phyloP scores from a whole-genome alignment of 2,113 vertebrate genomes.

The Salvelinus sp. region DNA sequence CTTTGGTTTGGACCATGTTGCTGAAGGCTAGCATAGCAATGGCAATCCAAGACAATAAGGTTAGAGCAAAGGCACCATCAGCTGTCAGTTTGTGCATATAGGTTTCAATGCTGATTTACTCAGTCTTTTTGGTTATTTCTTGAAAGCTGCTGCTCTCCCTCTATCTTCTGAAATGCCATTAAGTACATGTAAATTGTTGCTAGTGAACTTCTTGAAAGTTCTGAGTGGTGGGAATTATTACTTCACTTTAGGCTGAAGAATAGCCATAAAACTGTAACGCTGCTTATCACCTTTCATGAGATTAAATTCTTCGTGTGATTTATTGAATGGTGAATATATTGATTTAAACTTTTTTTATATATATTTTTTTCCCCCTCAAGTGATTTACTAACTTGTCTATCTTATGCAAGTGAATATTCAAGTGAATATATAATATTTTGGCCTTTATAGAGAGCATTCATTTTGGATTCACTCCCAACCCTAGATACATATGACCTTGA shows the following conservation, averaged over 20 bases:
- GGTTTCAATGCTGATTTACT: constrained; percentile 33
- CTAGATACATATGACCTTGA: constrained; percentile 43
- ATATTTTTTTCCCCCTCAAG: constrained; percentile 17
- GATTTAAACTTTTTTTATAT: constrained; percentile 17
- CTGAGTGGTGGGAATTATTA: constrained; percentile 29
- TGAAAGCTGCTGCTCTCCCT: constrained; percentile 15
- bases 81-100: constrained; percentile 38
- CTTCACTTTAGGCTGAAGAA: constrained; percentile 52
- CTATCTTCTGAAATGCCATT: constrained; percentile 45
- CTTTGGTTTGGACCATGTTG: constrained; percentile 49
- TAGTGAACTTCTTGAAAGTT: constrained; percentile 34
- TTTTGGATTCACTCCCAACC: constrained; percentile 41
- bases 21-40: constrained; percentile 43
- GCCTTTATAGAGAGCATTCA: constrained; percentile 41
- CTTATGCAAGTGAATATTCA: constrained; percentile 62
- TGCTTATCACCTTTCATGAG: constrained; percentile 60
- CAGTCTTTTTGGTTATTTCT: constrained; percentile 35
- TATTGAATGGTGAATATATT: constrained; percentile 18
- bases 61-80: constrained; percentile 37
- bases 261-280: constrained; percentile 59
- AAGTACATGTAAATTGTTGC: constrained; percentile 42
- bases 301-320: constrained; percentile 49
- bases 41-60: constrained; percentile 52
- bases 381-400: constrained; percentile 38
- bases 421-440: constrained; percentile 25